These are phyloP conservation scores for Pseudomyrmex concolor DNA, from an alignment of 1,140 invertebrate genomes.

Conservation along the genomic window DNA sequence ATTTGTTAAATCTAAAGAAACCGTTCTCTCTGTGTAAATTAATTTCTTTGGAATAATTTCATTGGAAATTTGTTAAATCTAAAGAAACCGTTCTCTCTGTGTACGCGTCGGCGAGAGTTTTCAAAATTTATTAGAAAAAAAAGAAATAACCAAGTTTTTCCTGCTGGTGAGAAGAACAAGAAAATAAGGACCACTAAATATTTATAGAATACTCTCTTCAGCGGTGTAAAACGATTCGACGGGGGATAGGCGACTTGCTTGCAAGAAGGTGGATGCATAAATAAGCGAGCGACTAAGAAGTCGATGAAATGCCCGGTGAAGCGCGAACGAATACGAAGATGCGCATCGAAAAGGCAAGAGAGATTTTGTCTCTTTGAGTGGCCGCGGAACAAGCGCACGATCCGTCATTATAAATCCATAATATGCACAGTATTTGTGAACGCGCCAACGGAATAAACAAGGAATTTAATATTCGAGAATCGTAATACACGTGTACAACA, in stretches of 20 bases:
- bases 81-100: too few species aligned
- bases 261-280: conserved; percentile 44
- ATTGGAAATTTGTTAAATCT: too few species aligned
- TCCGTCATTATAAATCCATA: conserved; percentile 34
- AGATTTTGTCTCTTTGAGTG: not conserved
- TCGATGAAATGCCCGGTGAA: conserved; percentile 9
- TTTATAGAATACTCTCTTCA: conserved; percentile 36
- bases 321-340: conserved; percentile 10
- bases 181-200: conserved; percentile 45
- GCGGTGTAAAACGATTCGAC: conserved; percentile 25
- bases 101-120: not conserved
- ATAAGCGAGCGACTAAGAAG: conserved; percentile 41
- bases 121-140: conserved; percentile 37
- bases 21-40: too few species aligned
- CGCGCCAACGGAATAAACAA: conserved; percentile 28
- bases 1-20: too few species aligned
- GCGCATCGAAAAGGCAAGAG: not conserved
- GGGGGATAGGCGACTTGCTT: conserved; percentile 14
- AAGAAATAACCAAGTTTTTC: conserved; percentile 20
- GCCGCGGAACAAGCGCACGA: conserved; percentile 18
- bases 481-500: conserved; percentile 26
- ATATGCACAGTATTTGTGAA: not conserved
- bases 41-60: too few species aligned
- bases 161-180: not conserved
- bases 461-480: conserved; percentile 47